Conservation (phyloP, 2,797 vertebrate genomes). For the Syngnathus rostellatus region DNA sequence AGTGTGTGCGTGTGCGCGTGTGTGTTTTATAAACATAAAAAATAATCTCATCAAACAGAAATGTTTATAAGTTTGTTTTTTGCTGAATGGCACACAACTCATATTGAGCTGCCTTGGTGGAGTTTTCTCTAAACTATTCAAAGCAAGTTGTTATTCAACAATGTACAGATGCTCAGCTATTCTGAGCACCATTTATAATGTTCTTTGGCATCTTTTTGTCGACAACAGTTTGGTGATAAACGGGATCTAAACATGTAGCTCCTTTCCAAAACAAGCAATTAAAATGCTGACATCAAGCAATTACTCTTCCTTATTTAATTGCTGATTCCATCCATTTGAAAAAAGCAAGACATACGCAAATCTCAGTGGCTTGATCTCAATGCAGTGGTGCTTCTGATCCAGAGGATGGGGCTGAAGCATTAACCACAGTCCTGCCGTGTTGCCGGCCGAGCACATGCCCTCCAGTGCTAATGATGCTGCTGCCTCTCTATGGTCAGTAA, state of each 20-base stretch:
- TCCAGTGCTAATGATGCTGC: slow-evolving; percentile 17
- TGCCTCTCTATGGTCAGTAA: slow-evolving; percentile 9
- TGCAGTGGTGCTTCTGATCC: slow-evolving; percentile 64
- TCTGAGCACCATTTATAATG: not conserved
- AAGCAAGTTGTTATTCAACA: not conserved
- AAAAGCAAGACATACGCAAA: not conserved
- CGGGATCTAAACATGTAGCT: not conserved
- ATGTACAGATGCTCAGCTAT: not conserved
- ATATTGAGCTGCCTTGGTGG: not conserved
- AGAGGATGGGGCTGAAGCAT: slow-evolving; percentile 71
- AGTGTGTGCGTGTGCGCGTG: too few relatives aligned
- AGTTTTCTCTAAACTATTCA: not conserved
- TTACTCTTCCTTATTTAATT: not conserved
- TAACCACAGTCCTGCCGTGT: slow-evolving; percentile 25
- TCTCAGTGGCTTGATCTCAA: slow-evolving; percentile 38
- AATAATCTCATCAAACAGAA: not conserved
- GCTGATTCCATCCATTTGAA: not conserved
- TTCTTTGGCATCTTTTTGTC: not conserved
- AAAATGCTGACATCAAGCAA: not conserved
- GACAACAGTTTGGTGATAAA: not conserved
- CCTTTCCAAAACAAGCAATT: slow-evolving; percentile 5
- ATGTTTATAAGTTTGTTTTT: not conserved
- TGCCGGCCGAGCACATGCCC: not conserved
- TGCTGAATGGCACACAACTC: not conserved
- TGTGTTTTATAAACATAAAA: not conserved